Base-by-base conservation (phyloP, 2,113 vertebrate species). In the Thryonomys swinderianus region DNA sequence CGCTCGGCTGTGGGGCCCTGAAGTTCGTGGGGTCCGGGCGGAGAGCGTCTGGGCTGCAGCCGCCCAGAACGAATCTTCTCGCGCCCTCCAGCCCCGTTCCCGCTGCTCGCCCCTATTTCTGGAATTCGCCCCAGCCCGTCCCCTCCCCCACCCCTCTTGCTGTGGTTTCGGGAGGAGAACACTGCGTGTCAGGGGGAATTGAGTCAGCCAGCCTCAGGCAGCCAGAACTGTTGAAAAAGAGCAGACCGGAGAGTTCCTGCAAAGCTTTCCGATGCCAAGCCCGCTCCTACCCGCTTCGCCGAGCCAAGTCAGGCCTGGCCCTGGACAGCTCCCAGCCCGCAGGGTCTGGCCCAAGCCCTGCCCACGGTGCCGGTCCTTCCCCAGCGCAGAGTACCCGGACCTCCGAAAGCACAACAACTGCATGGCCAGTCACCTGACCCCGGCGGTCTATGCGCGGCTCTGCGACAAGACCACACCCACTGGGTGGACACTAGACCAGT, bases 321-420 rank as follows among this genome's bases (percentile, higher is more conserved):
- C 40, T 82, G 95, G 92, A 79, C 88, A 95, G 94, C 83, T 95
- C 94, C 90, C 89, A 78, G 88, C 32, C 73, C 64, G 85, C 59
- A 73, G 53, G 53, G 79, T 79, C 61, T 86, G 88, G 92, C 71
- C n/a, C 85, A 94, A 88, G 93, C 93, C 64, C 95, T 96, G 85
- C 69, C 96, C 95, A 91, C 76, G 89, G 96, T 95, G 97, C 94
- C 94, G 93, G 96, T 61, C 85, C 88, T 96, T 93, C 94, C 71
- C 94, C 21, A 99, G 99, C 23, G 99, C 99, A 2, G 99, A 99
- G 98, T 99, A 99, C 96, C 99, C 99, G 0, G 99, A 99, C 97
- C 99, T 99, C 96, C 98, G 99, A 96, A 99, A 99, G 97, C 99
- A 99, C 98, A 99, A 99, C 98, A 99, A 99, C 98, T 99, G 99